Base-by-base conservation (phyloP, 1,140 invertebrate species). In the Brachystomella parvula region DNA sequence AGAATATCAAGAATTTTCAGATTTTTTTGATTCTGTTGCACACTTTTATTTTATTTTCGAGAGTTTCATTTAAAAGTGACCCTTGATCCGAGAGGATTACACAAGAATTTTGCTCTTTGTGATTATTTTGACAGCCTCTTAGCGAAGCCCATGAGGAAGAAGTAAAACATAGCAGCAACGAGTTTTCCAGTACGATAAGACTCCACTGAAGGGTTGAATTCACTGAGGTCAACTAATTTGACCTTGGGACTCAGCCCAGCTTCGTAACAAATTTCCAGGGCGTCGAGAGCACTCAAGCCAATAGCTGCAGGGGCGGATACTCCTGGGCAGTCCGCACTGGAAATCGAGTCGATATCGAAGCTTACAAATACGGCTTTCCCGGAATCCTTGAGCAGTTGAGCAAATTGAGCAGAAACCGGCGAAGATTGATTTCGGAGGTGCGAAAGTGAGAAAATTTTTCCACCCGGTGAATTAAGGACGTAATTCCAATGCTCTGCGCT, bases 151-250 rank as follows among this genome's bases (percentile, higher is more conserved):
- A 53, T 53, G 6, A 53, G 49, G 24, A 53, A 53, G 24, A 53
- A 53, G 49, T 53, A 53, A 53, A 53, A 53, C 49, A 53, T 53
- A 24, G 24, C 15, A 6, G 15, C 12, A 19, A 53, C 49, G 6
- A 53, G 21, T 53, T 24, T 53, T 26, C 49, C 49, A 53, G 49
- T 53, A 17, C 49, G 49, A 24, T 53, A 53, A 17, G 49, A 53
- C 21, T 53, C 49, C 6, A 53, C 21, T 26, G 12, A 6, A 6
- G 49, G 49, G 24, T 53, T 53, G 49, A 53, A 53, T 53, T 53
- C 49, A 26, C 49, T 53, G 15, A 53, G 12, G 24, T 53, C 49
- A 17, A 53, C 49, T 24, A 53, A 53, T 24, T 53, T 15, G 24
- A 53, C 49, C 49, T 53, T 53, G 12, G 49, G 49, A 53, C 3